These are phyloP conservation scores for Erpetoichthys calabaricus DNA, from an alignment of 2,797 vertebrate genomes.

Conservation along the genomic window DNA sequence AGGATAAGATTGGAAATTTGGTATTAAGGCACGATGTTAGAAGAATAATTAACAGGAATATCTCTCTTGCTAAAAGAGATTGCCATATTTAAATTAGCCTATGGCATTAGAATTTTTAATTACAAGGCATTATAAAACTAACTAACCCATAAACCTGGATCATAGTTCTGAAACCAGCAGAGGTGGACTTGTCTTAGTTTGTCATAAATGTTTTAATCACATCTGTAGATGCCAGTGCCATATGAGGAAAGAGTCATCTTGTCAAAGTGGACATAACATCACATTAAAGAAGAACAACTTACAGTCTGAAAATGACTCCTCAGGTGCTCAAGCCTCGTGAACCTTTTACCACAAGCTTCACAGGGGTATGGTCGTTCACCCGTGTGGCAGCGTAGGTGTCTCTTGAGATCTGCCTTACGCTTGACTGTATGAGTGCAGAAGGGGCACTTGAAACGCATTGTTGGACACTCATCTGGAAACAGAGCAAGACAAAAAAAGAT, in stretches of 20 bases:
- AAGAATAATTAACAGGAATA: background rate
- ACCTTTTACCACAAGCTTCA: conserved; percentile 89
- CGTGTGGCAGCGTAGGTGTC: conserved; percentile 88
- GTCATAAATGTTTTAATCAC: too few species aligned
- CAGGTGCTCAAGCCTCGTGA: conserved; percentile 87
- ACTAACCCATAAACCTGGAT: background rate
- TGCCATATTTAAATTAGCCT: background rate
- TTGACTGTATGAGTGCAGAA: conserved; percentile 95
- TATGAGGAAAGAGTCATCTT: too few species aligned
- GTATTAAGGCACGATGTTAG: background rate
- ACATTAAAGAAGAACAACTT: conserved; percentile 15
- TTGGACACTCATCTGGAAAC: conserved; percentile 64
- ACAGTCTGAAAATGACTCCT: conserved; percentile 95
- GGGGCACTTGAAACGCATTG: conserved; percentile 89
- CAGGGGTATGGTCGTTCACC: conserved; percentile 91
- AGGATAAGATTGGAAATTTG: background rate
- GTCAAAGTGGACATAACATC: too few species aligned
- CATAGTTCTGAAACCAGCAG: too few species aligned
- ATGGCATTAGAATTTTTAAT: too few species aligned
- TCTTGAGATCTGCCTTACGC: conserved; percentile 89
- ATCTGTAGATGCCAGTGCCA: too few species aligned
- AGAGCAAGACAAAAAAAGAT: background rate
- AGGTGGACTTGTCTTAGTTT: too few species aligned
- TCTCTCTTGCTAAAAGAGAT: too few species aligned
- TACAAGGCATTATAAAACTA: background rate